phyloP scores from a whole-genome alignment of 2,888 invertebrate species.

The Mythimna pallens region DNA sequence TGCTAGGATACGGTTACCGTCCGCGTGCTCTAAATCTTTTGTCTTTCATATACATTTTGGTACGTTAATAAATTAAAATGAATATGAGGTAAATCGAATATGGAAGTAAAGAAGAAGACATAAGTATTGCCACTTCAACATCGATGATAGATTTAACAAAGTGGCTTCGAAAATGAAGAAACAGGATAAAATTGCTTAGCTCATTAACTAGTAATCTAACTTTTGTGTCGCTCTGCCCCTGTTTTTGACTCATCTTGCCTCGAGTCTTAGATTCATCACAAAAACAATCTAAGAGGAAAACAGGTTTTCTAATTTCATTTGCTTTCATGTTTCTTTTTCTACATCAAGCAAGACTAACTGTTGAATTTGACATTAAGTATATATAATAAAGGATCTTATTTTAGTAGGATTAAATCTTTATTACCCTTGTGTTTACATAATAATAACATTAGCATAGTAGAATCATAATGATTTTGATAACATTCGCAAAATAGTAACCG shows the following conservation, averaged over 20 bases:
- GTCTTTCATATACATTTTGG: no score
- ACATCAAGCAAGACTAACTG: not conserved
- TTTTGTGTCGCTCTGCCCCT: not conserved
- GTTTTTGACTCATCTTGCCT: not conserved
- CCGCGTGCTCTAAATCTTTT: no score
- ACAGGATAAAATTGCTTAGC: not conserved
- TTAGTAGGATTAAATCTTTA: no score
- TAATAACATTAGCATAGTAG: no score
- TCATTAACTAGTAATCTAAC: not conserved
- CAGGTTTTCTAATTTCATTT: not conserved
- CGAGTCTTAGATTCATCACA: not conserved
- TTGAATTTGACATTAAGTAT: not conserved
- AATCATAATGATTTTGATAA: no score
- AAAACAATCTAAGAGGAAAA: conserved; percentile 1
- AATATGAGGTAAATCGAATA: not conserved
- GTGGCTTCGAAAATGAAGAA: not conserved
- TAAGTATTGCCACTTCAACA: not conserved
- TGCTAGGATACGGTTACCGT: no score
- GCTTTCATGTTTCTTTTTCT: not conserved
- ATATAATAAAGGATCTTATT: not conserved
- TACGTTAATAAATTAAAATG: not conserved
- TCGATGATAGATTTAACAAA: not conserved
- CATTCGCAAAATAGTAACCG: no score
- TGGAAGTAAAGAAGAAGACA: not conserved
- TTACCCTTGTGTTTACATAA: no score